A percentile compares a stretch with the other conserved stretches of the same genome.
Conservation (phyloP, 1,140 invertebrate species). For the Oppia nitens region DNA sequence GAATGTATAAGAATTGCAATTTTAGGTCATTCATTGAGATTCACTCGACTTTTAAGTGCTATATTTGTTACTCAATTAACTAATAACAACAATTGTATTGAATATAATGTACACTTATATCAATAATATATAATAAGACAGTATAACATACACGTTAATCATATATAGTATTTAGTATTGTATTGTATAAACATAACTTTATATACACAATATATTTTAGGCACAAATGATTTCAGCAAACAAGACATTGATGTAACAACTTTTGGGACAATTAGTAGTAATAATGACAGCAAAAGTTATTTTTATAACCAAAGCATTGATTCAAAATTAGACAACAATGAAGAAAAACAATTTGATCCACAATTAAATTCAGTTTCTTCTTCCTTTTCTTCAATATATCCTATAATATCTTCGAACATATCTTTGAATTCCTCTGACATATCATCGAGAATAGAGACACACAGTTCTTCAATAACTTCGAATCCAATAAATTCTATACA, state of each 20-base stretch:
- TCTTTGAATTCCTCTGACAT: not conserved
- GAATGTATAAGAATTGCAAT: not conserved
- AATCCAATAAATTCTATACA: not conserved
- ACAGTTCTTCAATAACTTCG: not conserved
- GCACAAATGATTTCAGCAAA: not conserved
- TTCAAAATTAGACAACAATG: not conserved
- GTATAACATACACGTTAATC: too few relatives aligned
- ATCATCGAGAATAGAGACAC: not conserved
- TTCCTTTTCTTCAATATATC: not conserved
- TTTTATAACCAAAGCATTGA: not conserved
- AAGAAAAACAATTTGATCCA: not conserved
- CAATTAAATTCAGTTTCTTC: not conserved
- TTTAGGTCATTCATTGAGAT: not conserved
- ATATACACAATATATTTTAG: not conserved
- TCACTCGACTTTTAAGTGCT: not conserved
- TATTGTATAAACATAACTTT: too few relatives aligned
- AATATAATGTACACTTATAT: too few relatives aligned
- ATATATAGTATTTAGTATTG: too few relatives aligned
- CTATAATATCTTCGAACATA: too few relatives aligned
- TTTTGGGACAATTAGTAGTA: not conserved
- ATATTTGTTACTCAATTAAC: not conserved
- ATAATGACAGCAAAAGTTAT: not conserved
- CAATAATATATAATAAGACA: too few relatives aligned
- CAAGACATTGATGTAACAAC: not conserved
- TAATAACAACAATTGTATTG: not conserved